These are phyloP conservation scores for Sebastes cheni DNA, from an alignment of 2,797 vertebrate genomes.

Conservation along the genomic window DNA sequence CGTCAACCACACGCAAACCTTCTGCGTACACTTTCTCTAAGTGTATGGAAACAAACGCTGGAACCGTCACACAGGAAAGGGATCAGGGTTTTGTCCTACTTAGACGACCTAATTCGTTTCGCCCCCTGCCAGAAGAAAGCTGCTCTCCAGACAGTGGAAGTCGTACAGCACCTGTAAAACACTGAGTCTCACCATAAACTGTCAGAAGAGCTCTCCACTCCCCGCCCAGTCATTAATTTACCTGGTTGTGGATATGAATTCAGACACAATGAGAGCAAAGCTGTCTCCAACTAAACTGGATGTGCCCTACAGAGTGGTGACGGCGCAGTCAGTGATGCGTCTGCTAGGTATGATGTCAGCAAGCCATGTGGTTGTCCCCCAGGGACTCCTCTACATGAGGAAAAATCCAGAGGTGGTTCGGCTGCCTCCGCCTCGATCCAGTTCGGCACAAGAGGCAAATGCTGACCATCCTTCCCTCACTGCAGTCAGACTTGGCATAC, in stretches of 20 bases:
- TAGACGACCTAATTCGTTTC: not conserved
- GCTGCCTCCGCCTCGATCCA: not conserved
- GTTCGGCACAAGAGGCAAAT: not conserved
- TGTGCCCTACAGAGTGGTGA: not conserved
- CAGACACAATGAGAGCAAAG: not conserved
- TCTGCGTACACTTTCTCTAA: too few relatives aligned
- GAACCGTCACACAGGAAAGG: not conserved
- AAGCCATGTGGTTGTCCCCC: not conserved
- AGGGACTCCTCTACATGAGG: not conserved
- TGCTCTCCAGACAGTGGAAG: not conserved
- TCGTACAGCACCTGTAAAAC: not conserved
- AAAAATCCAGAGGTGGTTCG: not conserved
- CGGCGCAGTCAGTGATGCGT: not conserved
- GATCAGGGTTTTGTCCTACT: not conserved
- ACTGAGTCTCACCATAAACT: not conserved
- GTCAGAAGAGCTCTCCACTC: not conserved
- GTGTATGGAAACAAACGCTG: not conserved
- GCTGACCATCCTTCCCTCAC: not conserved
- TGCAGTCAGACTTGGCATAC: not conserved
- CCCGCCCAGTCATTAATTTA: not conserved
- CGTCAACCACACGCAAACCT: not conserved
- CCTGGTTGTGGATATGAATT: not conserved
- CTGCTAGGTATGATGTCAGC: not conserved
- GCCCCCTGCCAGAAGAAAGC: not conserved
- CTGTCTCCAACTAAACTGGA: not conserved